Evolutionary conservation across 2,113 vertebrate genomes (phyloP), one percentile per base, ranked within the genome.

Genomic region (Myotis davidii): DNA sequence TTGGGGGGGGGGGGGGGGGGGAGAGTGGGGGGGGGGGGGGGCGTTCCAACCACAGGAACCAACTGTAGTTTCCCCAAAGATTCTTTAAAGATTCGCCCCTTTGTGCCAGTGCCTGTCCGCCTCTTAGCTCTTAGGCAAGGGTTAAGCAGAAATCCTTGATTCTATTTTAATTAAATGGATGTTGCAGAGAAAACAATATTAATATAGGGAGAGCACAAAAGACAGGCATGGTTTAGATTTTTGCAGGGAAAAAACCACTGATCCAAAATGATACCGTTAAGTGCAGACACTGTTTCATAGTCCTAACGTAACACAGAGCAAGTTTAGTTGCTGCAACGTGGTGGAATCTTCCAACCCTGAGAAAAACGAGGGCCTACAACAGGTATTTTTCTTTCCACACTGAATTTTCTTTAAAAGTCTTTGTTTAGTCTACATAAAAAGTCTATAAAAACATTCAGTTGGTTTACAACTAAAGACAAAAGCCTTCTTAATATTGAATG

Each of bases 351-450:
- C n/a, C 9, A 67, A 23, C 20, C 69, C 59, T 50, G 73, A 86
- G 50, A 64, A 82, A 86, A 52, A 2, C 25, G n/a, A 88, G n/a
- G 8, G 39, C n/a, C 61, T 9, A 72, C 16, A 32, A 11, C 2
- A 12, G 34, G 8, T 61, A n/a, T 45, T 78, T 86, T 88, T 78
- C n/a, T 84, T 69, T 52, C 48, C 37, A 84, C 2, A 4, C 8
- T 42, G 32, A 74, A 32, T 90, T 86, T 95, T 94, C 78, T 72
- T 77, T 82, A 82, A 69, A 76, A 77, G 20, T 56, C 21, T 79
- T 93, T 54, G 34, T 91, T 96, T 61, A 67, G 25, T 83, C 56
- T 56, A 56, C 23, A 59, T 81, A n/a, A 56, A 74, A 97, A 70
- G 4, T 27, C 52, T 45, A 21, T 45, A 27, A 39, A 67, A 52